These are phyloP conservation scores for Hippocampus zosterae DNA, from an alignment of 2,113 vertebrate species.

Conservation along the genomic window DNA sequence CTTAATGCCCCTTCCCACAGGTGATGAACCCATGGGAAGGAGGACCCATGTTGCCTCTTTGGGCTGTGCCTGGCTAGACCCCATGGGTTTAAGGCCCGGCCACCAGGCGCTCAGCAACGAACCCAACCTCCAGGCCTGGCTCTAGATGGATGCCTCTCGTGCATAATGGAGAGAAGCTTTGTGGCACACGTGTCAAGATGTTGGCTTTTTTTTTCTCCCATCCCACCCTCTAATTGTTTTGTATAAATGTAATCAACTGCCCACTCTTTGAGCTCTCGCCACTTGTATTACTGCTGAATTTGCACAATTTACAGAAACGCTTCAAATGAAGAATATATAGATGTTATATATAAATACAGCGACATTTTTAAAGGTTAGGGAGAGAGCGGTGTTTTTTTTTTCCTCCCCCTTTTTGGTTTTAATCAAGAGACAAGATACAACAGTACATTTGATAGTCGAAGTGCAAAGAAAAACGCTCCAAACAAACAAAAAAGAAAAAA, in stretches of 20 bases:
- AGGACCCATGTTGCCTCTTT: no score
- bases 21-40: no score
- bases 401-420: constrained; percentile 38
- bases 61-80: no score
- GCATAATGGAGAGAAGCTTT: constrained; percentile 40
- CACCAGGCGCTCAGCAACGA: no score
- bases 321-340: constrained; percentile 74
- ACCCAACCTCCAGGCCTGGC: no score
- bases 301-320: constrained; percentile 88
- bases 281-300: constrained; percentile 95
- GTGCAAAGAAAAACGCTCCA: constrained; percentile 58
- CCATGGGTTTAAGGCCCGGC: no score
- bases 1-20: no score
- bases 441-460: constrained; percentile 68
- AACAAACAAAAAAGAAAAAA: constrained; percentile 63
- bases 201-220: constrained; percentile 48
- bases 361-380: constrained; percentile 69
- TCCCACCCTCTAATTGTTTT: constrained; percentile 52
- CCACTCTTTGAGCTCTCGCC: constrained; percentile 81
- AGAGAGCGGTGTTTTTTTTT: constrained; percentile 48
- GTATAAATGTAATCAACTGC: constrained; percentile 75
- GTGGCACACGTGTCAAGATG: constrained; percentile 56
- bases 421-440: constrained; percentile 55
- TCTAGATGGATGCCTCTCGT: neutral
- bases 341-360: constrained; percentile 76